Conservation (phyloP, 1,140 invertebrate genomes). For the Penaeus chinensis region DNA sequence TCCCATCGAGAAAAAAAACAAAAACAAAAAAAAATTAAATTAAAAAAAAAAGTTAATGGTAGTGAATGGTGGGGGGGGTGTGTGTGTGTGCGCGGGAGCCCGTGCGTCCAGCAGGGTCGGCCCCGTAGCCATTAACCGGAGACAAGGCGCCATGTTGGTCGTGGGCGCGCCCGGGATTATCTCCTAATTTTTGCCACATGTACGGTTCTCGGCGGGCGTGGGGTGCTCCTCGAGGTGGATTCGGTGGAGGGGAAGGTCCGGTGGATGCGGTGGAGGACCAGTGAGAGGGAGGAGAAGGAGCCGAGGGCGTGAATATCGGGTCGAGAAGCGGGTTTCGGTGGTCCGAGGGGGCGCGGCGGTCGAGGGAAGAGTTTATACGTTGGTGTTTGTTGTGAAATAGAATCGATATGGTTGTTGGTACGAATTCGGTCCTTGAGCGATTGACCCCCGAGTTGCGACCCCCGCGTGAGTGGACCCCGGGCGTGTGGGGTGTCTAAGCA, state of each 20-base stretch:
- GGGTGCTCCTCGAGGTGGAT: constrained; percentile 42
- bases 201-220: constrained; percentile 59
- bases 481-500: constrained; percentile 64
- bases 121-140: constrained; percentile 65
- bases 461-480: constrained; percentile 49
- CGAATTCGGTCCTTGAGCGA: constrained; percentile 64
- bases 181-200: constrained; percentile 65
- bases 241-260: constrained; percentile 45
- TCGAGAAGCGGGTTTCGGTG: too few species aligned
- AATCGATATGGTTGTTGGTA: constrained; percentile 65
- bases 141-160: constrained; percentile 65
- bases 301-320: not conserved
- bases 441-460: constrained; percentile 64
- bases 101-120: constrained; percentile 63
- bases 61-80: constrained; percentile 62
- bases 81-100: constrained; percentile 60
- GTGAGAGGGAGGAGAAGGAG: constrained; percentile 19
- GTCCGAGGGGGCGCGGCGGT: constrained; percentile 34
- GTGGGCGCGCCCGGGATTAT: constrained; percentile 64
- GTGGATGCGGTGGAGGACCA: constrained; percentile 35
- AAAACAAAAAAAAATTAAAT: constrained; percentile 38
- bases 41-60: constrained; percentile 61
- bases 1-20: not conserved
- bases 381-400: constrained; percentile 65
- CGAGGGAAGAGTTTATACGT: constrained; percentile 55